Base-by-base conservation (phyloP, 2,113 vertebrate species). In the Rattus norvegicus region DNA sequence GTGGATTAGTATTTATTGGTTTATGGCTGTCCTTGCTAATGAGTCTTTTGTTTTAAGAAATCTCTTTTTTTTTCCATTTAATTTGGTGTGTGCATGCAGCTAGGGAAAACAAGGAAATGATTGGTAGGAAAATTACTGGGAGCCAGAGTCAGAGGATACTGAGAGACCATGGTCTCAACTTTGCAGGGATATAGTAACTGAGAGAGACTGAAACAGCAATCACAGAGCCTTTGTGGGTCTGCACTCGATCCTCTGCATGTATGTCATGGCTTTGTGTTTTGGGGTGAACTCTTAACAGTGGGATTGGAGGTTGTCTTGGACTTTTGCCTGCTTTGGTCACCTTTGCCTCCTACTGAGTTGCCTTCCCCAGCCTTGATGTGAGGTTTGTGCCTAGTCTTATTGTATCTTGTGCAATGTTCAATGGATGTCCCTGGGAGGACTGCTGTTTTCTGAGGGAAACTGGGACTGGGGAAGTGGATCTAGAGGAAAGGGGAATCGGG, bases 41-140 rank as follows among this genome's bases (percentile, higher is more conserved):
- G 88, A 93, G 79, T 85, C 6, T 81, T 93, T 95, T 90, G 79
- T 89, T 93, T 28, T 93, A 73, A 89, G 24, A 94, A 96, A 95
- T 79, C 56, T 76, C 61, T 95, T 95, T 59, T n/a, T 70, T 70
- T 17, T 95, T 63, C 11, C 11, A 95, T 77, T 69, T 95, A 69
- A 83, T 90, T 79, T 95, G 54, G 13, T 87, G 10, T 36, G 43
- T 59, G 9, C 0, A 1, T 92, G 36, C n/a, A 83, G 5, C 5
- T 24, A 36, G 17, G 28, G 4, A 49, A 86, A 86, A 69, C 2
- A 13, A 65, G 14, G 61, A 52, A 86, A 69, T 67, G 30, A 16
- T 49, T 49, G 63, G 28, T 3, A 49, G 43, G 63, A 86, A 86
- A 69, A 69, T 33, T 36, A 20, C 56, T 61, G 22, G 24, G 81